Evolutionary conservation across 1,140 invertebrate species (phyloP).

Genomic region (Daktulosphaira vitifoliae): DNA sequence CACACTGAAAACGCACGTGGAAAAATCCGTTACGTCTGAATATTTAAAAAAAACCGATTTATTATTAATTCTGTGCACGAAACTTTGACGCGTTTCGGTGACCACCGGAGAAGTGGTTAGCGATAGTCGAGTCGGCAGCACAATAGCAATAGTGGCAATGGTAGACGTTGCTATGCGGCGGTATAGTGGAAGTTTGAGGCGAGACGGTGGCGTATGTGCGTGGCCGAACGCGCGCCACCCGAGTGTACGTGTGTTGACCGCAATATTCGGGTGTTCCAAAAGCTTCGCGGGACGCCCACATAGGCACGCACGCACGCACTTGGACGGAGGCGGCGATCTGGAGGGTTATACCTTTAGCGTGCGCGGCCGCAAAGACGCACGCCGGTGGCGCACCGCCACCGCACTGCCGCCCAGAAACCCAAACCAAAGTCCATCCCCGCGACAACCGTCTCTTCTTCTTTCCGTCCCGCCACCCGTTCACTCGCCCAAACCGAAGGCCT

Average conservation of each 20-base stretch:
- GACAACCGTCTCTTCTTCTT: slow-evolving; percentile 29
- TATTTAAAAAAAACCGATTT: no score
- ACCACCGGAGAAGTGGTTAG: no score
- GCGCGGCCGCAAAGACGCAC: slow-evolving; percentile 29
- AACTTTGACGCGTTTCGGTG: no score
- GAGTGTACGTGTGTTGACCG: slow-evolving; percentile 20
- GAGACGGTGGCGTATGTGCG: background rate
- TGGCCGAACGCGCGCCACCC: background rate
- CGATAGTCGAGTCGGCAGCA: no score
- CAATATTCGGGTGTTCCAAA: slow-evolving; percentile 24
- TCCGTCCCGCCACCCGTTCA: background rate
- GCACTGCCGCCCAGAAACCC: slow-evolving; percentile 12
- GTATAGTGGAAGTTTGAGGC: no score
- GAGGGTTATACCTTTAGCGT: slow-evolving; percentile 31
- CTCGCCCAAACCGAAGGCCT: background rate
- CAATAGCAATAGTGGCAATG: no score
- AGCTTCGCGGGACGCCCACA: slow-evolving; percentile 26
- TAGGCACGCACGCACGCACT: slow-evolving; percentile 27
- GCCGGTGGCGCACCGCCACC: slow-evolving; percentile 18
- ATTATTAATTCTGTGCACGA: no score
- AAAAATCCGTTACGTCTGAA: no score
- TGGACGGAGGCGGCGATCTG: background rate
- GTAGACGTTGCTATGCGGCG: no score
- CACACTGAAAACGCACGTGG: no score
- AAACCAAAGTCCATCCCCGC: slow-evolving; percentile 34